A percentile compares a stretch with the other conserved stretches of the same genome.
phyloP scores from a whole-genome alignment of 2,888 invertebrate species.

The Sericinus montela region DNA sequence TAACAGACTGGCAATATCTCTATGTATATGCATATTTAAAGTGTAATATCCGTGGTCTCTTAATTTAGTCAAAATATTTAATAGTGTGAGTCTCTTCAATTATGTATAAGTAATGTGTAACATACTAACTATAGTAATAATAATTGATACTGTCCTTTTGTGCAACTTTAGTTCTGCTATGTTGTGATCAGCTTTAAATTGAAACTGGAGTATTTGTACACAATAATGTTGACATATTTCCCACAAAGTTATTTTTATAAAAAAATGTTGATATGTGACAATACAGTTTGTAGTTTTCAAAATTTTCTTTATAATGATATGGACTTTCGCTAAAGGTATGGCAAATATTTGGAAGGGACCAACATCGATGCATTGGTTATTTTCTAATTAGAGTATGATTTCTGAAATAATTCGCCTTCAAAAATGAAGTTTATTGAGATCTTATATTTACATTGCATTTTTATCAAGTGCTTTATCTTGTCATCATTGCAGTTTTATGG shows the following conservation, averaged over 20 bases:
- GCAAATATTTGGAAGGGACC: conserved; percentile 73
- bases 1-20: conserved; percentile 78
- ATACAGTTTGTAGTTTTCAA: conserved; percentile 69
- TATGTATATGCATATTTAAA: conserved; percentile 74
- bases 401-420: conserved; percentile 39
- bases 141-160: conserved; percentile 68
- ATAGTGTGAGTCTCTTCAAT: conserved; percentile 76
- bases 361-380: conserved; percentile 56
- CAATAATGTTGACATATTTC: conserved; percentile 62
- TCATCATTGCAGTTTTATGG: conserved; percentile 39
- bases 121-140: conserved; percentile 65
- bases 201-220: conserved; percentile 72
- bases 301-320: conserved; percentile 45
- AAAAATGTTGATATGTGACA: conserved; percentile 71
- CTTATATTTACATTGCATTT: conserved; percentile 53
- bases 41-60: conserved; percentile 75
- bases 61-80: conserved; percentile 78
- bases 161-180: conserved; percentile 74
- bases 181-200: conserved; percentile 77
- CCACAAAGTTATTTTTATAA: conserved; percentile 73
- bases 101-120: conserved; percentile 68
- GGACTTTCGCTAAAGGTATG: conserved; percentile 52
- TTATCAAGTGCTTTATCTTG: conserved; percentile 40
- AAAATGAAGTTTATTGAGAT: conserved; percentile 36
- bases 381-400: conserved; percentile 36